Evolutionary conservation across 2,888 invertebrate genomes (phyloP).

Genomic region (Alloplasta piceator): DNA sequence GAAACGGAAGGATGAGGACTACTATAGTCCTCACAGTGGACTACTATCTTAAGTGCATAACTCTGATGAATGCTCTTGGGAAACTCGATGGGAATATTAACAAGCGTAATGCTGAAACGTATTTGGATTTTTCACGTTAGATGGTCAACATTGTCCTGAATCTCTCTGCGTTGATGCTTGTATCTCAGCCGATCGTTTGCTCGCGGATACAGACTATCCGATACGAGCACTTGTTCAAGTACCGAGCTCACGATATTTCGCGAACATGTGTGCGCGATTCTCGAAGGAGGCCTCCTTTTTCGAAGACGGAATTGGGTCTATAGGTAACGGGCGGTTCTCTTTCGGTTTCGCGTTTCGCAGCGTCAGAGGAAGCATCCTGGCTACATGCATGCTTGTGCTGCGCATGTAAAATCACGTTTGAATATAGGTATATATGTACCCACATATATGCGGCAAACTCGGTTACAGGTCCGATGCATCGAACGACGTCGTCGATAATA

Average conservation of each 20-base stretch:
- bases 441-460: slow-evolving; percentile 21
- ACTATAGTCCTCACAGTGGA: no score
- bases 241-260: slow-evolving; percentile 14
- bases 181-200: slow-evolving; percentile 25
- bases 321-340: slow-evolving; percentile 67
- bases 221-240: neutral
- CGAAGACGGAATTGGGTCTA: slow-evolving; percentile 72
- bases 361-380: slow-evolving; percentile 42
- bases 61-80: no score
- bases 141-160: slow-evolving; percentile 30
- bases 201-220: slow-evolving; percentile 16
- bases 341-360: slow-evolving; percentile 52
- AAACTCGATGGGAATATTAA: no score
- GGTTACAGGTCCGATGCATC: slow-evolving; percentile 8
- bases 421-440: slow-evolving; percentile 22
- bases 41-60: no score
- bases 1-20: no score
- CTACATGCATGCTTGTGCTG: slow-evolving; percentile 26
- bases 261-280: slow-evolving; percentile 14
- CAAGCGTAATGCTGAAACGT: no score
- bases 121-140: neutral
- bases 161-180: neutral
- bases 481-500: slow-evolving; percentile 57
- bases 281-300: slow-evolving; percentile 63
- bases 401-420: slow-evolving; percentile 1